Conservation (phyloP, 2,113 vertebrate species). For the Ochotona princeps region DNA sequence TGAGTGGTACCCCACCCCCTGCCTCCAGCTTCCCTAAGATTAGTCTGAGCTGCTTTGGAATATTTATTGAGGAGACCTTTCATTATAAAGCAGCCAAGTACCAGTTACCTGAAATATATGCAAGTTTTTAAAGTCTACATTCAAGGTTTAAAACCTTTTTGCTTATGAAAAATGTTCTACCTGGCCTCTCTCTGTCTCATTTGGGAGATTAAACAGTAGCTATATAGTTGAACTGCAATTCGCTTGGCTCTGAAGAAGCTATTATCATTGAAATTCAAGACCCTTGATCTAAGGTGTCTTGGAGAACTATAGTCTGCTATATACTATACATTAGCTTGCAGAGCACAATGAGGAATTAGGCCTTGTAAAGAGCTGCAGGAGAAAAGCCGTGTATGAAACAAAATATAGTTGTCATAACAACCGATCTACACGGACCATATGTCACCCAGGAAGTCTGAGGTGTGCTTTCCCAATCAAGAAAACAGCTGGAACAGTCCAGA, state of each 20-base stretch:
- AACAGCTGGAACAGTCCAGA: neutral
- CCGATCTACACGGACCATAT: neutral
- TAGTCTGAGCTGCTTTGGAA: slow-evolving; percentile 38
- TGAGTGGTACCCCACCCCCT: neutral
- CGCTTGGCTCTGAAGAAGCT: slow-evolving; percentile 72
- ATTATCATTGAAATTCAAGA: slow-evolving; percentile 78
- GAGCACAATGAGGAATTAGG: slow-evolving; percentile 65
- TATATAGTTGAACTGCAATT: slow-evolving; percentile 73
- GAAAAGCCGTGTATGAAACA: slow-evolving; percentile 54
- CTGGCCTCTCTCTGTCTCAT: slow-evolving; percentile 82
- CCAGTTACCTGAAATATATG: slow-evolving; percentile 78
- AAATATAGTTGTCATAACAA: slow-evolving; percentile 66
- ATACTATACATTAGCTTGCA: slow-evolving; percentile 44
- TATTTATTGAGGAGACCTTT: slow-evolving; percentile 79
- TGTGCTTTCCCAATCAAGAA: neutral
- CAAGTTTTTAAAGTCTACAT: slow-evolving; percentile 78
- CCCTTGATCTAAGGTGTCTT: slow-evolving; percentile 66
- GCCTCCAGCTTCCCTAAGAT: neutral
- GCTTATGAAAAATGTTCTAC: slow-evolving; percentile 80
- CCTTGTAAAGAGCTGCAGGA: slow-evolving; percentile 56
- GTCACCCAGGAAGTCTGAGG: slow-evolving; percentile 31
- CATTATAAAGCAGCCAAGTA: slow-evolving; percentile 76
- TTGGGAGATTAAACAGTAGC: slow-evolving; percentile 80
- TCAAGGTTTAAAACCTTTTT: slow-evolving; percentile 81
- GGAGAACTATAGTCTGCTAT: slow-evolving; percentile 63